phyloP scores from a whole-genome alignment of 37 sponge, comb jelly and placozoan species.

The Ianthella basta region DNA sequence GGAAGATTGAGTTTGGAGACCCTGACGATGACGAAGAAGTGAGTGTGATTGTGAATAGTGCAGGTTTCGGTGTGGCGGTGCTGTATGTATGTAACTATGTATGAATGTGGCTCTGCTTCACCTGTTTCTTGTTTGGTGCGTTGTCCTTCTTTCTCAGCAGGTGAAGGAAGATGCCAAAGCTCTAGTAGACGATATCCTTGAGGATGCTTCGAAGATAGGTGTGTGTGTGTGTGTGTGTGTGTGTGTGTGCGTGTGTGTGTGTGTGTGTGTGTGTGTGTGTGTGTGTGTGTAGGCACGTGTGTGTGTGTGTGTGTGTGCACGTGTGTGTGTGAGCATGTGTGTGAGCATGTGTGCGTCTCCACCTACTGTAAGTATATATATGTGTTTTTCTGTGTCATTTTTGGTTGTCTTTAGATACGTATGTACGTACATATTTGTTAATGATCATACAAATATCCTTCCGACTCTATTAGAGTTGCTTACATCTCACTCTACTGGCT shows the following conservation, averaged over 20 bases:
- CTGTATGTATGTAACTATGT: too few relatives aligned
- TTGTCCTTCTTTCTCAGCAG: background rate
- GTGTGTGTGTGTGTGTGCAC: slow-evolving; percentile 2
- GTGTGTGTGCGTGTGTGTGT: slow-evolving; percentile 28
- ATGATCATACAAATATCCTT: too few relatives aligned
- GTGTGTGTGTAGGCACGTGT: background rate
- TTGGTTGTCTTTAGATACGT: too few relatives aligned
- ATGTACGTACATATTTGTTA: too few relatives aligned
- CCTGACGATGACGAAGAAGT: background rate
- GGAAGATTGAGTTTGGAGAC: slow-evolving; percentile 15
- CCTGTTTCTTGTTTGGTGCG: background rate
- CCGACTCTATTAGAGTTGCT: too few relatives aligned
- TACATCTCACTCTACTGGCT: too few relatives aligned
- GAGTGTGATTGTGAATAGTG: too few relatives aligned
- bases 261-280: slow-evolving; percentile 36
- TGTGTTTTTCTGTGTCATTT: too few relatives aligned
- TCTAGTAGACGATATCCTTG: slow-evolving; percentile 3
- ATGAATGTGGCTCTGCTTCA: too few relatives aligned
- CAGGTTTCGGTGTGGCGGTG: too few relatives aligned
- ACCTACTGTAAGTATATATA: too few relatives aligned
- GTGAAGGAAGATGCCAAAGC: slow-evolving; percentile 32
- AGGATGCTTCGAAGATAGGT: slow-evolving; percentile 23
- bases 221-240: slow-evolving; percentile 36
- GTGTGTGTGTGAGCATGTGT: background rate
- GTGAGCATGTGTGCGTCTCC: too few relatives aligned